Evolutionary conservation across 2,113 vertebrate genomes (phyloP).

Genomic region (Catharus minimus): DNA sequence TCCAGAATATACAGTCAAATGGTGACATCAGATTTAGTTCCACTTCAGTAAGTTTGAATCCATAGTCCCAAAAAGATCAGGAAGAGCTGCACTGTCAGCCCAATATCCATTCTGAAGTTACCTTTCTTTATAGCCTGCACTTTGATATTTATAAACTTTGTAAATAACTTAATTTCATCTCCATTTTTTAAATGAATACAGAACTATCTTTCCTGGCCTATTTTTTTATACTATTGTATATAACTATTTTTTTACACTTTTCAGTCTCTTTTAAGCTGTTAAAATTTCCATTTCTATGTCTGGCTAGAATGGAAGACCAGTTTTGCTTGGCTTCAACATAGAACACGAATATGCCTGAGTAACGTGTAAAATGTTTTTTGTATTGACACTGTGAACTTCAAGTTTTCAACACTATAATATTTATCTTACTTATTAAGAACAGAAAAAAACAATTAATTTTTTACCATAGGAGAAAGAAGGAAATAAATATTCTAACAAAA

Average conservation of each 20-base stretch:
- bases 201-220: background rate
- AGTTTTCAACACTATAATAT: background rate
- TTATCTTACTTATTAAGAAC: background rate
- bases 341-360: background rate
- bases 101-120: background rate
- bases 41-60: background rate
- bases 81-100: background rate
- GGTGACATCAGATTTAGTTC: background rate
- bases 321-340: background rate
- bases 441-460: background rate
- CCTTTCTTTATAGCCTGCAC: background rate
- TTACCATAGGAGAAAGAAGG: background rate
- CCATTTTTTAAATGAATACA: background rate
- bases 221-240: background rate
- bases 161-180: background rate
- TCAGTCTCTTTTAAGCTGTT: background rate
- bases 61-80: background rate
- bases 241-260: background rate
- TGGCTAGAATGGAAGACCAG: background rate
- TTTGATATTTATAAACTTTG: background rate
- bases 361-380: background rate
- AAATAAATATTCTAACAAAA: background rate
- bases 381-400: background rate
- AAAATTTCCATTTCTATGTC: background rate
- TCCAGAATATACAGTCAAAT: background rate